Percentiles rank a stretch among this genome's conserved stretches.
phyloP scores from a whole-genome alignment of 2,113 vertebrate species.

The Ciconia boyciana region DNA sequence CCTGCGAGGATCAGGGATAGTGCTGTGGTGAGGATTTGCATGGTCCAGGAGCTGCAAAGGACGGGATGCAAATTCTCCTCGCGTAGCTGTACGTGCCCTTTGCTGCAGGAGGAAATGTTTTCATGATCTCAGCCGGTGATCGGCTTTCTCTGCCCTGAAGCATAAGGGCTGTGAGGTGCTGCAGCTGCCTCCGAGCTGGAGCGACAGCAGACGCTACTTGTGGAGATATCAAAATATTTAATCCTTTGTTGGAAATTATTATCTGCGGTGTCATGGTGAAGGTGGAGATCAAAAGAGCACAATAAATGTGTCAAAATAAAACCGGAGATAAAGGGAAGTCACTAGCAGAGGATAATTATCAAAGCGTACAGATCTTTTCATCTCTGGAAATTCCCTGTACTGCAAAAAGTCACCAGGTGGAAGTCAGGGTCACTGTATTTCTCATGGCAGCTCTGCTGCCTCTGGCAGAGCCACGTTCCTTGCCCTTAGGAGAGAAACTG shows the following conservation, averaged over 20 bases:
- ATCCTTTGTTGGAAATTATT: background rate
- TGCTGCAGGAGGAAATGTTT: background rate
- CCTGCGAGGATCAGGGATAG: background rate
- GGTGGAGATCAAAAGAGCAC: slow-evolving; percentile 17
- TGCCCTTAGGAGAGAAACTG: background rate
- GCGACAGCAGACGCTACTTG: background rate
- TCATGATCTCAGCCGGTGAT: background rate
- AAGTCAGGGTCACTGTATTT: background rate
- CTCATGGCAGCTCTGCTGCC: background rate
- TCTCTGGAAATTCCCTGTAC: slow-evolving; percentile 11
- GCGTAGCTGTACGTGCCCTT: rapidly evolving
- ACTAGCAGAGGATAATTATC: background rate
- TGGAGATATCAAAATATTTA: background rate
- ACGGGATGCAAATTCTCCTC: background rate
- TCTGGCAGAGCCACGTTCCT: background rate
- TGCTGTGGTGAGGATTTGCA: background rate
- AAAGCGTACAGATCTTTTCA: background rate
- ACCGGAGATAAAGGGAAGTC: background rate
- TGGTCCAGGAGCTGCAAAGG: background rate
- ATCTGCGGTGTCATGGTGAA: rapidly evolving
- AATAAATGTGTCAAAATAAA: background rate
- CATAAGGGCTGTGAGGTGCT: background rate
- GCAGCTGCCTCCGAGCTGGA: background rate
- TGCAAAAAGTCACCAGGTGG: background rate
- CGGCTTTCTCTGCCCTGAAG: background rate